phyloP scores from a whole-genome alignment of 2,888 invertebrate species.

The Archaeoteleia sp. region DNA sequence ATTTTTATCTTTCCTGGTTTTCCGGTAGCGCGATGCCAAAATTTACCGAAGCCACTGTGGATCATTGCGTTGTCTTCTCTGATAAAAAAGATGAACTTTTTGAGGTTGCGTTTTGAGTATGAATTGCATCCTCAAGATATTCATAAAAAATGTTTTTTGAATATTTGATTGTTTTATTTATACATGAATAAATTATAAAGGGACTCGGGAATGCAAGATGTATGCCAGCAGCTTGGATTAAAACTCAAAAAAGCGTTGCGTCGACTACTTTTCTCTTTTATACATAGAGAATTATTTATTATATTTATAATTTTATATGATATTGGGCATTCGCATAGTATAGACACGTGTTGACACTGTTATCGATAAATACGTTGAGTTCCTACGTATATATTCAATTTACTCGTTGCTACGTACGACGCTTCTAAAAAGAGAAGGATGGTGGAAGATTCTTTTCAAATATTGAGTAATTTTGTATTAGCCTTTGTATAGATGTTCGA shows the following conservation, averaged over 20 bases:
- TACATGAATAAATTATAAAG: no score
- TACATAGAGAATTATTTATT: slow-evolving; percentile 67
- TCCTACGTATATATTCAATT: slow-evolving; percentile 60
- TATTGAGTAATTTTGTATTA: slow-evolving; percentile 13
- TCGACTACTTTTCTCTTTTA: slow-evolving; percentile 49
- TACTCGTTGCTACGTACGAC: slow-evolving; percentile 31
- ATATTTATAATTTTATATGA: slow-evolving; percentile 71
- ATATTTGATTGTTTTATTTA: no score
- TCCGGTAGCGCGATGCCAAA: slow-evolving; percentile 17
- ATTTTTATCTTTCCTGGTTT: slow-evolving; percentile 49
- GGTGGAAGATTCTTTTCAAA: slow-evolving; percentile 1
- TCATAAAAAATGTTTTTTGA: no score
- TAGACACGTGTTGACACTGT: slow-evolving; percentile 68
- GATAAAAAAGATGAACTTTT: no score
- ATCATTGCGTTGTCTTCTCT: no score
- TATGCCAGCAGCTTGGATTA: background rate
- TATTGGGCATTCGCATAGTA: slow-evolving; percentile 67
- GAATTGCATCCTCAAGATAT: no score
- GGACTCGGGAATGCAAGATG: no score
- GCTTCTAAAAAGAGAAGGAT: slow-evolving; percentile 24
- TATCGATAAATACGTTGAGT: slow-evolving; percentile 70
- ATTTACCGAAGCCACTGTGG: no score
- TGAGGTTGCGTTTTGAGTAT: no score
- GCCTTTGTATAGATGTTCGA: no score
- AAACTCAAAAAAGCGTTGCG: slow-evolving; percentile 16